Base-by-base conservation (phyloP, 2,888 invertebrate species). In the Torymus texanus region DNA sequence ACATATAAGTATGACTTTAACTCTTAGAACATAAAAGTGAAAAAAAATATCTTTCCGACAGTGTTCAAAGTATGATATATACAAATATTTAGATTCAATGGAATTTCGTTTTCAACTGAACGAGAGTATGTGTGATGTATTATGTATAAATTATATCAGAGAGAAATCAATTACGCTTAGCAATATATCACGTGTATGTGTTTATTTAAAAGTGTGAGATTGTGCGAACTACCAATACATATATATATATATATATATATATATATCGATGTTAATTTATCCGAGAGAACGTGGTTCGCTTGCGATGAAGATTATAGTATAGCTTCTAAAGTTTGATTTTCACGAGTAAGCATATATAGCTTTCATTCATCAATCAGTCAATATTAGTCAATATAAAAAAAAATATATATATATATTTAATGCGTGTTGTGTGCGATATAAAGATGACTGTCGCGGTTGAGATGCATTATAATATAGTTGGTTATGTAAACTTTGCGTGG, bases 361-460 rank as follows among this genome's bases (percentile, higher is more conserved):
- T 63, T 11, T 16, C 11, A 21, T 56, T 56, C 14, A 65, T 65
- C 56, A 4, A 53, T 61, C 61, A 67, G 51, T 67, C 41, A 53
- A 53, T 66, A 61, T 53, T 66, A 41, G 41, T 41, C 41, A 41
- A 41, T 41, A 41, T 5, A 41, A 41, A 5, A 29, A 4, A 41
- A 41, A 41, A 41, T 65, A 62, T 24, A 24, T 1, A 51, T 63
- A 62, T 5, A 53, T 70, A 50, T 63, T 62, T 71, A 65, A 51
- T 58, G 53, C 56, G 29, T 51, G 16, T 41, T 13, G 29, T 13
- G 29, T 62, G 53, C 18, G 21, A 41, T 50, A 78, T 51, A 63
- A 65, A 71, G 71, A 53, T 66, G 74, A 79, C 74, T 79, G 55
- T 74, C 74, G 41, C 41, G 24, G 29, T 58, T 51, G 13, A 58